Base-by-base conservation (phyloP, 1,140 invertebrate genomes). In the Mactra quadrangularis region DNA sequence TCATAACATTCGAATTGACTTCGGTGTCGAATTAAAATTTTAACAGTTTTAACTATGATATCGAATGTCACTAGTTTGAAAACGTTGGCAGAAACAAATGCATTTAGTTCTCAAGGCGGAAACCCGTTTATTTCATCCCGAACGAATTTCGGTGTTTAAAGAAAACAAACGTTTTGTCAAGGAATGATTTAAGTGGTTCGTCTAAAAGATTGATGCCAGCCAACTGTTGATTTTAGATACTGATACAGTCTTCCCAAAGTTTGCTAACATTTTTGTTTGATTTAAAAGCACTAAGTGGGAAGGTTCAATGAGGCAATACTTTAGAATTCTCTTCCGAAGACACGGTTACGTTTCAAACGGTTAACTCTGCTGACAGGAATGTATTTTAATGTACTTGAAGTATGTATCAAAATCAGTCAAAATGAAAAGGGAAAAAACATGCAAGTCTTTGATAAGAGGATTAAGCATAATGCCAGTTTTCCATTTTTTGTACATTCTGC, bases 151-250 rank as follows among this genome's bases (percentile, higher is more conserved):
- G 47, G 22, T 50, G 57, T 64, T 76, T 7, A 60, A 76, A 60
- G 74, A 60, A 76, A 76, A 76, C 57, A 76, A 76, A 76, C 74
- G 57, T 35, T 47, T 76, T 62, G 74, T 76, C 74, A 76, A 76
- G 59, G 15, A 15, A 50, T 45, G 52, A 76, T 76, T 76, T 64
- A 76, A 76, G 62, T 60, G 47, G 29, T 47, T 76, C 74, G 47
- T 1, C 57, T 22, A 13, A 31, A 25, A 62, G 27, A 76, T 76
- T 76, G 47, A 76, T 76, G 31, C 6, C 55, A 76, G 50, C 74
- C 74, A 76, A 76, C 74, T 76, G 74, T 62, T 62, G 74, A 76
- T 64, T 60, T 17, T 38, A 50, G 9, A 11, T 0, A 33, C 3
- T n/a, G 17, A 57, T 22, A 57, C 27, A n/a, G 29, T 25, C 33